Base-by-base conservation (phyloP, 2,797 vertebrate genomes). In the Typhlichthys subterraneus region DNA sequence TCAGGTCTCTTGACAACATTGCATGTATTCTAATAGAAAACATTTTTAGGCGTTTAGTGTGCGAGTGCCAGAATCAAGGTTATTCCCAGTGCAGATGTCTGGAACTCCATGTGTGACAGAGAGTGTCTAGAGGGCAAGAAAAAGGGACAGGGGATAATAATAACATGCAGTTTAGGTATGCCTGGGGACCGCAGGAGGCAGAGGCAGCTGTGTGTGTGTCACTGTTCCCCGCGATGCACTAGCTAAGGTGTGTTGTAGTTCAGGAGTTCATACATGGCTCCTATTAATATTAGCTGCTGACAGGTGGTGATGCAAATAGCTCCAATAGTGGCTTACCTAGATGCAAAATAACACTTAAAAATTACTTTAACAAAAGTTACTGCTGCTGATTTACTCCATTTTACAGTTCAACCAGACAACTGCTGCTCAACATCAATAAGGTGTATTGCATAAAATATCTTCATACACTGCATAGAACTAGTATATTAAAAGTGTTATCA, bases 31-130 rank as follows among this genome's bases (percentile, higher is more conserved):
- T 60, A 51, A 57, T 63, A 61, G 55, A 29, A 47, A 70, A 52
- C 42, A 19, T 64, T 63, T 8, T 2, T 19, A 70, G 72, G 7
- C 64, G 5, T n/a, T 33, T 56, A 9, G 67, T n/a, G 31, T 14
- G 76, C 72, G 50, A 48, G 29, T 7, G 57, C 57, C 57, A 60
- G n/a, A 50, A 46, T 45, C 12, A 60, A 45, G 65, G 63, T 73
- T 64, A 73, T 33, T 68, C 33, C 12, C 13, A 64, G 72, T 67
- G 70, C 73, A 81, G 68, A 63, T 51, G 61, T 67, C 61, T 66
- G 38, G 45, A 65, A 48, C 59, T 63, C 80, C 75, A 72, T 0
- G 53, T 49, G 55, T 67, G 72, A 82, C 76, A 82, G 75, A 58
- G 69, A 66, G 52, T 15, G 57, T 65, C 75, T 72, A 70, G 73